Conservation (phyloP, 2,113 vertebrate species). For the Plecotus auritus region DNA sequence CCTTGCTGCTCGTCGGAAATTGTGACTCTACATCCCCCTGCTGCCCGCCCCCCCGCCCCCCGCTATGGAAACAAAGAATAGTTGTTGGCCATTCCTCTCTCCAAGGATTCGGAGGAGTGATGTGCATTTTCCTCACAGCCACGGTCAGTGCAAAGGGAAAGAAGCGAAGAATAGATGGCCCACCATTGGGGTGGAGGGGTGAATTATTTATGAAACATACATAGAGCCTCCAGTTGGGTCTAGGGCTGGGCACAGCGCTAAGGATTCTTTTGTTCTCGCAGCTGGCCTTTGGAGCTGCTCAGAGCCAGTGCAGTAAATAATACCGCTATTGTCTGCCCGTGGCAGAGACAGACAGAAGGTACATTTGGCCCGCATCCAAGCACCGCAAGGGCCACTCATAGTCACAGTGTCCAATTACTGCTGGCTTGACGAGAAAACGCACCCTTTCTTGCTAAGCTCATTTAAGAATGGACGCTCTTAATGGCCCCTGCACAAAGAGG, state of each 20-base stretch:
- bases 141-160: slow-evolving; percentile 64
- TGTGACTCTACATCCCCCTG: neutral
- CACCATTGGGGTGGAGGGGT: slow-evolving; percentile 63
- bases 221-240: slow-evolving; percentile 75
- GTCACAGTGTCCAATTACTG: slow-evolving; percentile 88
- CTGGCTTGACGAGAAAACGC: slow-evolving; percentile 84
- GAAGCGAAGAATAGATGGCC: slow-evolving; percentile 58
- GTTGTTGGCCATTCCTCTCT: neutral
- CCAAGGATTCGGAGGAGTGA: neutral
- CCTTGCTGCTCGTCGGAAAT: neutral
- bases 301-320: slow-evolving; percentile 86
- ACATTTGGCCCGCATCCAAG: slow-evolving; percentile 85
- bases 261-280: slow-evolving; percentile 84
- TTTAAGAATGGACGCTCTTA: slow-evolving; percentile 84
- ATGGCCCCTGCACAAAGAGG: slow-evolving; percentile 74
- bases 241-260: slow-evolving; percentile 82
- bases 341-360: slow-evolving; percentile 90
- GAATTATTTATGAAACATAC: slow-evolving; percentile 83
- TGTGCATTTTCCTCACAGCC: slow-evolving; percentile 20
- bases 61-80: neutral
- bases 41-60: neutral
- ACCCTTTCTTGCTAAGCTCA: slow-evolving; percentile 77
- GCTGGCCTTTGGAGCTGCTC: slow-evolving; percentile 86
- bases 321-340: slow-evolving; percentile 85
- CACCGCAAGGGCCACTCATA: slow-evolving; percentile 86